Conservation (phyloP, 2,113 vertebrate genomes). For the Sceloporus tristichus region DNA sequence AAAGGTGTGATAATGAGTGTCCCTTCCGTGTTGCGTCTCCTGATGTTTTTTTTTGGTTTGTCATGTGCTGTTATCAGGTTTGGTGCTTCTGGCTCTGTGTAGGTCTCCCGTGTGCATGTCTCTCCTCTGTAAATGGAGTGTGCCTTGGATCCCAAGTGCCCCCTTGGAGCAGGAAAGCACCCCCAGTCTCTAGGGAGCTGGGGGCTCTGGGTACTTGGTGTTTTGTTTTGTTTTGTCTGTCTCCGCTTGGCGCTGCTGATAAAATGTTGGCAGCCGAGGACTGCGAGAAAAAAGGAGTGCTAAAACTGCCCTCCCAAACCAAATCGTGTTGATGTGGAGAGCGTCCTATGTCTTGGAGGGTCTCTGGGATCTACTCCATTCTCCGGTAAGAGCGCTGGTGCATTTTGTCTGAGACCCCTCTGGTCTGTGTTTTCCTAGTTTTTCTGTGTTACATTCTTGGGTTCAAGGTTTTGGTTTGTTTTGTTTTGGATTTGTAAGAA, state of each 20-base stretch:
- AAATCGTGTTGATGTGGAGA: conserved; percentile 59
- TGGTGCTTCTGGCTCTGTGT: conserved; percentile 78
- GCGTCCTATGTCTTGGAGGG: conserved; percentile 78
- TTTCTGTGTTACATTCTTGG: conserved; percentile 76
- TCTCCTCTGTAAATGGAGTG: conserved; percentile 71
- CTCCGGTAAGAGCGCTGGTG: conserved; percentile 74
- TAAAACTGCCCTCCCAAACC: conserved; percentile 67
- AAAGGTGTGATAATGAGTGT: conserved; percentile 74
- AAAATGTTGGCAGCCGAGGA: conserved; percentile 76
- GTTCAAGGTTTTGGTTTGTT: conserved; percentile 57
- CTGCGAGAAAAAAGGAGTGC: conserved; percentile 66
- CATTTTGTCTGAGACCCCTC: conserved; percentile 73
- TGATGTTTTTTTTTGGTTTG: conserved; percentile 65
- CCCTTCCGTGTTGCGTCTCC: conserved; percentile 75
- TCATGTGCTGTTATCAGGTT: conserved; percentile 69
- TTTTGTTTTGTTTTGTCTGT: conserved; percentile 62
- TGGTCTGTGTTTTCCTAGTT: conserved; percentile 77
- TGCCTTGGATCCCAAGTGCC: conserved; percentile 60
- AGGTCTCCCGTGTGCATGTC: conserved; percentile 76
- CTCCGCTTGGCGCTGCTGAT: conserved; percentile 73
- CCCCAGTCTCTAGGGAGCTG: conserved; percentile 65
- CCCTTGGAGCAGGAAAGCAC: conserved; percentile 67
- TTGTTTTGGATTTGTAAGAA: conserved; percentile 71
- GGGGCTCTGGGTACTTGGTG: conserved; percentile 70
- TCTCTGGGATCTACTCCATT: conserved; percentile 76